A percentile compares a stretch with the other conserved stretches of the same genome.
Evolutionary conservation across 2,113 vertebrate species (phyloP).

Genomic region (Conger conger): DNA sequence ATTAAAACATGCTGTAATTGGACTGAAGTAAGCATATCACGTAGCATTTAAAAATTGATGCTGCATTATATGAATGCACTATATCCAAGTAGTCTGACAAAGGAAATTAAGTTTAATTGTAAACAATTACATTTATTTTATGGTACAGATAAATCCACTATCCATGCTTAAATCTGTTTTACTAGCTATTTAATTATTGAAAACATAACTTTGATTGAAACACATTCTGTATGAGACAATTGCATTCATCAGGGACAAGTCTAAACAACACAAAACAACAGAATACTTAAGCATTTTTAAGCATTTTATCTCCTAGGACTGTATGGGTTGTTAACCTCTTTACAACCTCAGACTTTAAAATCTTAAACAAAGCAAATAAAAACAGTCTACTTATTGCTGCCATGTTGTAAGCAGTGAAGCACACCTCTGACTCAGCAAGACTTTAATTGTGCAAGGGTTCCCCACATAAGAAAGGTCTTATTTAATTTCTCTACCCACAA

Average conservation of each 20-base stretch:
- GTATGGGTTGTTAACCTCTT: constrained; percentile 33
- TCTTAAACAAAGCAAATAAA: constrained; percentile 63
- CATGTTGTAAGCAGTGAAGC: constrained; percentile 35
- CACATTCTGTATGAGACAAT: too few species aligned
- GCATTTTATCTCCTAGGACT: constrained; percentile 46
- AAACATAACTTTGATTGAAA: background rate
- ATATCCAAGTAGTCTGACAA: background rate
- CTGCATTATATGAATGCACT: background rate
- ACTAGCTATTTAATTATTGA: too few species aligned
- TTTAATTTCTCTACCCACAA: constrained; percentile 11
- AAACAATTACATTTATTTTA: background rate
- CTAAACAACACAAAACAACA: constrained; percentile 21
- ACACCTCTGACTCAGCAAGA: constrained; percentile 61
- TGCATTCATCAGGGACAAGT: background rate
- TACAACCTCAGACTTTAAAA: constrained; percentile 35
- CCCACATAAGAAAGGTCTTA: constrained; percentile 24
- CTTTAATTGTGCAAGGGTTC: constrained; percentile 53
- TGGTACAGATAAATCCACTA: background rate
- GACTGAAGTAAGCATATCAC: background rate
- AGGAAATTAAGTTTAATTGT: background rate
- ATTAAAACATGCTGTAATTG: background rate
- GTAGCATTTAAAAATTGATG: background rate
- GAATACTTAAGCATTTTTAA: constrained; percentile 13
- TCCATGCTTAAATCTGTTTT: background rate
- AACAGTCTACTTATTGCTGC: constrained; percentile 53